Evolutionary conservation across 2,113 vertebrate species (phyloP).

Genomic region (Rynchops niger): DNA sequence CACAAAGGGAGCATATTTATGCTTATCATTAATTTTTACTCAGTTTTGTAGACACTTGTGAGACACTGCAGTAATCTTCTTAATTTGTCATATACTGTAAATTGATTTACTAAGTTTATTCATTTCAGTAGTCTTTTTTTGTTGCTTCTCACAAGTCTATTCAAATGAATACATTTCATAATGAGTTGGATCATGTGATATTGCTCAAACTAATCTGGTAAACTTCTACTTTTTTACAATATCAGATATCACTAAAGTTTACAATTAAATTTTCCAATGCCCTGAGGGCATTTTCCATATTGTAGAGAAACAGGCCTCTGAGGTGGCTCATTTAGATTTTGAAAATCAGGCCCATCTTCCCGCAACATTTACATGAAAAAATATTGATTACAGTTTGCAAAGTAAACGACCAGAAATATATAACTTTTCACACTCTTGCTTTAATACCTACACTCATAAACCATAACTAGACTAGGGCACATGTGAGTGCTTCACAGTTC

Average conservation of each 20-base stretch:
- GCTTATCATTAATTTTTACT: constrained; percentile 22
- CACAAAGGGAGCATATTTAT: constrained; percentile 12
- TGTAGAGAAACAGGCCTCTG: not conserved
- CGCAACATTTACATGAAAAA: not conserved
- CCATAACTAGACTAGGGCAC: not conserved
- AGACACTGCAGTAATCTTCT: constrained; percentile 3
- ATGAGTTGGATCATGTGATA: not conserved
- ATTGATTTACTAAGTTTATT: constrained; percentile 4
- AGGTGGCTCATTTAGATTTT: not conserved
- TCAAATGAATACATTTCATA: not conserved
- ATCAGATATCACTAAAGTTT: not conserved
- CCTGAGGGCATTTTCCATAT: not conserved
- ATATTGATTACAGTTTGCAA: not conserved
- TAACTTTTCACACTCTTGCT: not conserved
- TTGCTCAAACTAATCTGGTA: not conserved
- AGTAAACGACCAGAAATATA: not conserved
- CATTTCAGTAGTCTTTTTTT: not conserved
- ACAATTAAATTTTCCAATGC: not conserved
- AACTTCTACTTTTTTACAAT: not conserved
- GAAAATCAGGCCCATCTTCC: not conserved
- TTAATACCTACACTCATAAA: not conserved
- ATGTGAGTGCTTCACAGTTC: not conserved
- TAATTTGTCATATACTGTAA: constrained; percentile 16
- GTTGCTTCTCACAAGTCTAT: not conserved
- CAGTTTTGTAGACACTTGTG: constrained; percentile 2